Evolutionary conservation across 2,113 vertebrate species (phyloP).

Genomic region (Crotalus horridus): DNA sequence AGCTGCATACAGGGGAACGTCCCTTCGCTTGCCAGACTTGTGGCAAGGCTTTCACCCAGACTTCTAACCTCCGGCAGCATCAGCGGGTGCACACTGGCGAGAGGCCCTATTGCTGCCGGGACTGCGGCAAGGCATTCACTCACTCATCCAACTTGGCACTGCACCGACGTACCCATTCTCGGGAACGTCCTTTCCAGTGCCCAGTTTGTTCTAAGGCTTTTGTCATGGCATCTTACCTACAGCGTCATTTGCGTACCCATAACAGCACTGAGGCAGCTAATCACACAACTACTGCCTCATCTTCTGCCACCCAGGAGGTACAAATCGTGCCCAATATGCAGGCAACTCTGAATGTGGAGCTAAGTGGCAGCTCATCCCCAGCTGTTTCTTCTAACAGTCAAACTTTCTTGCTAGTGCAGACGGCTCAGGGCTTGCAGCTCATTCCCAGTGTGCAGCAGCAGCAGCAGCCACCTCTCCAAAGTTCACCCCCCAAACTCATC

Average conservation of each 20-base stretch:
- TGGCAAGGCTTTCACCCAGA: slow-evolving; percentile 88
- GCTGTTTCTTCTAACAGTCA: slow-evolving; percentile 63
- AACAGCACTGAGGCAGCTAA: not conserved
- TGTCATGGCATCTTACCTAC: slow-evolving; percentile 89
- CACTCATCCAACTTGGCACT: slow-evolving; percentile 88
- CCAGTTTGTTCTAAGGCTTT: slow-evolving; percentile 83
- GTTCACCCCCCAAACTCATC: slow-evolving; percentile 53
- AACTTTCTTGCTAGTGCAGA: slow-evolving; percentile 79
- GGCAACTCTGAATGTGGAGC: slow-evolving; percentile 57
- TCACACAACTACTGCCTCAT: rapidly evolving
- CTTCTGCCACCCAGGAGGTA: slow-evolving; percentile 54
- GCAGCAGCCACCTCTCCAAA: slow-evolving; percentile 52
- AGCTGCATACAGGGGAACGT: slow-evolving; percentile 87
- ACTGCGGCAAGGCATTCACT: slow-evolving; percentile 83
- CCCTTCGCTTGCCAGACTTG: slow-evolving; percentile 83
- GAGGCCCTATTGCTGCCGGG: slow-evolving; percentile 77
- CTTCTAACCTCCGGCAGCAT: slow-evolving; percentile 89
- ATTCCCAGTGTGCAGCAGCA: slow-evolving; percentile 77
- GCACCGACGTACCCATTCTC: slow-evolving; percentile 85
- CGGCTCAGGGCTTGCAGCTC: slow-evolving; percentile 82
- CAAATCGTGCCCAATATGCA: slow-evolving; percentile 58
- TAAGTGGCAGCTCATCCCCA: slow-evolving; percentile 15
- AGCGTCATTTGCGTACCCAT: slow-evolving; percentile 81
- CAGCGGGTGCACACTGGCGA: slow-evolving; percentile 88
- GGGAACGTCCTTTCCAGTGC: slow-evolving; percentile 82